Evolutionary conservation across 2,888 invertebrate species (phyloP), one percentile per base, ranked within the genome.

Genomic region (Cryptosula pallasiana): DNA sequence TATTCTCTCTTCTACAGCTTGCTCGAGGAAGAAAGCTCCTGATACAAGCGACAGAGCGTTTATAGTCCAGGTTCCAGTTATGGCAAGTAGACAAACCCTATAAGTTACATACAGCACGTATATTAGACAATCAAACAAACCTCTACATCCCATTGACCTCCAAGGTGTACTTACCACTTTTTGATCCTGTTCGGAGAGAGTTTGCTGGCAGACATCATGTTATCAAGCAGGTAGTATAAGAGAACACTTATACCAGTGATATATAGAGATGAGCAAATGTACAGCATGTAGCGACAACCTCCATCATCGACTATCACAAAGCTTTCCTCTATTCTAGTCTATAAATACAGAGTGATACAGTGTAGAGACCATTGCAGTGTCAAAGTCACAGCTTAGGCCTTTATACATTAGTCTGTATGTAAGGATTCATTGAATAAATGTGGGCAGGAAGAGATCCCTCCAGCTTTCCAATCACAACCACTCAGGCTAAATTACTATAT

Each of bases 121-220:
- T 45, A 45, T 5, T 13, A 5, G 20, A 45, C 5, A 20, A 45
- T 20, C 5, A 45, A 13, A 13, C 45, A 45, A 5, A 13, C 45
- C 20, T 45, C 45, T 13, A 45, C 5, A 45, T 45, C n/a, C n/a
- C 9, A 5, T 23, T 9, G 5, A 58, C 9, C n/a, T 58, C 58
- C 9, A 25, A 45, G 5, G 25, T 32, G n/a, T 23, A 72, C 76
- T 76, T 73, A 82, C 83, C 83, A 83, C 74, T 76, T 76, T 74
- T 79, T 81, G 23, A 81, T 81, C 55, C 82, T 75, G n/a, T 78
- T 76, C 2, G 83, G 82, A 29, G 83, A 80, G 0, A 83, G 78
- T 75, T 80, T 82, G 74, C 78, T 83, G 70, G 78, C 79, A 23
- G 81, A 78, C 35, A 79, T 76, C 76, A 83, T 79, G 74, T 80